A percentile compares a stretch with the other conserved stretches of the same genome.
Evolutionary conservation across 2,888 invertebrate genomes (phyloP).

Genomic region (Drosophila multiciliata): DNA sequence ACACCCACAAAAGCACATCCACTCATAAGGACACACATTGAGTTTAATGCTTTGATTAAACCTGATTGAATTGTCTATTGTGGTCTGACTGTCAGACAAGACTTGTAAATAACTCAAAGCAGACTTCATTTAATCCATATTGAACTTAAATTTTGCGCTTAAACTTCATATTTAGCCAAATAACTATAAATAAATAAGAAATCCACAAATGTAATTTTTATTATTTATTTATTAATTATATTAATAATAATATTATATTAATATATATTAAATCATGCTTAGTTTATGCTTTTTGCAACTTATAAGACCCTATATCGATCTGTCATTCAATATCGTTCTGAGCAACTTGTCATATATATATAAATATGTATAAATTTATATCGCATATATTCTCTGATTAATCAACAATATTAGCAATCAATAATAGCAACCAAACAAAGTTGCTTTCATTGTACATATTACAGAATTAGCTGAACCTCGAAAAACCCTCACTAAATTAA

Average conservation of each 20-base stretch:
- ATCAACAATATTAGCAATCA: not conserved
- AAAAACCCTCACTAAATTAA: constrained; percentile 32
- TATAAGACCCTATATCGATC: not conserved
- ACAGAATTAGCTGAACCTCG: not conserved
- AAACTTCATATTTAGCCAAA: not conserved
- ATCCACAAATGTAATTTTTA: not conserved
- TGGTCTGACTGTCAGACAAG: constrained; percentile 53
- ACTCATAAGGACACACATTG: constrained; percentile 28
- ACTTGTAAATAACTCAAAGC: constrained; percentile 49
- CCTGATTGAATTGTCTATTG: constrained; percentile 73
- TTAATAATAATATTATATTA: too few species aligned
- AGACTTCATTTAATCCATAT: constrained; percentile 33
- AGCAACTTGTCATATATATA: not conserved
- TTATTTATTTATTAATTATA: too few species aligned
- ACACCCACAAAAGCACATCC: constrained; percentile 8
- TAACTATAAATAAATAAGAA: not conserved
- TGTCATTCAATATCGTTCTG: not conserved
- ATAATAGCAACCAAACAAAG: not conserved
- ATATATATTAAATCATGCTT: too few species aligned
- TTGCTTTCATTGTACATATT: not conserved
- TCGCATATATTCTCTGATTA: not conserved
- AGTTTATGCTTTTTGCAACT: too few species aligned
- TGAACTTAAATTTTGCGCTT: constrained; percentile 8
- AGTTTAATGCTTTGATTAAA: constrained; percentile 76
- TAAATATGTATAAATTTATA: not conserved